Evolutionary conservation across 2,797 vertebrate genomes (phyloP), one percentile per base, ranked within the genome.

Genomic region (Aplochiton taeniatus): DNA sequence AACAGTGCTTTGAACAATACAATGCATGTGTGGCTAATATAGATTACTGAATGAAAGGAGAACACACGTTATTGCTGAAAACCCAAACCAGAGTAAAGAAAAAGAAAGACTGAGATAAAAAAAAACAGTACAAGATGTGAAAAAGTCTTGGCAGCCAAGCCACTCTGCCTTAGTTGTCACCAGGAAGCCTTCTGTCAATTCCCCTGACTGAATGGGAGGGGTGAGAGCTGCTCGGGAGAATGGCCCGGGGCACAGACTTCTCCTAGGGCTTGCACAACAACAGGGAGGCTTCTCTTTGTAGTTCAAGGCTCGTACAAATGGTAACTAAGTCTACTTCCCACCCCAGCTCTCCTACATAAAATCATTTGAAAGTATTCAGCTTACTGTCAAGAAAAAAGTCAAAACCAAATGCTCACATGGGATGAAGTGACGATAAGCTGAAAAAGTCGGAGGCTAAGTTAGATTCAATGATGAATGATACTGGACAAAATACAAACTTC

Each of bases 281-380:
- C 74, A 81, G 78, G 82, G 74, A 62, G 72, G 65, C 74, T 66
- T 73, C 68, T 74, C 69, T 78, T 79, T 80, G 73, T 64, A 74
- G 74, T 88, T 89, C 82, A 85, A 88, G 88, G 79, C 84, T 74
- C 70, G 68, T 41, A 74, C 78, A 66, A 87, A 88, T 79, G 74
- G 70, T 67, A 85, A 82, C 75, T 77, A 58, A 77, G 70, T 79
- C 72, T 74, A 74, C 82, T 84, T 88, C 78, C 79, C 80, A 82
- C 76, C 78, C 76, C 66, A 65, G 68, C 67, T 57, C 52, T 70
- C 69, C 76, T 80, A 61, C 70, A 75, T 78, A 77, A 80, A 84
- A 66, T 79, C 75, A 66, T 45, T 80, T 66, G 74, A 72, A 59
- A 78, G 73, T 74, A 44, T 69, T 71, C 48, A 8, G 61, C 69